Conservation (phyloP, 2,888 invertebrate species). For the Stenodema calcarata region DNA sequence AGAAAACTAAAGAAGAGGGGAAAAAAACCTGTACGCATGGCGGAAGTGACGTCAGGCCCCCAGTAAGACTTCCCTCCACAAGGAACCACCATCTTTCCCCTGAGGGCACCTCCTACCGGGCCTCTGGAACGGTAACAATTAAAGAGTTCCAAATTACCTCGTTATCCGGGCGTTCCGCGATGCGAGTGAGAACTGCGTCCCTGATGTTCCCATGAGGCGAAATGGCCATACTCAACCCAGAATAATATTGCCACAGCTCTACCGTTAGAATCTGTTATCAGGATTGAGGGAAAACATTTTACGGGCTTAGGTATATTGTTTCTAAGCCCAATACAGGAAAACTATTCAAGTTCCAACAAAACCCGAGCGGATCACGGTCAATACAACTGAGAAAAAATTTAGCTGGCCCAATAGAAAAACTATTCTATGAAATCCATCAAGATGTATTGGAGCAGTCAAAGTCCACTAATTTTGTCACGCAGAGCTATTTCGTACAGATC, state of each 20-base stretch:
- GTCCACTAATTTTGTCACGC: no score
- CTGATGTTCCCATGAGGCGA: neutral
- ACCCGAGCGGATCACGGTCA: no score
- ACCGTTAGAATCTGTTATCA: neutral
- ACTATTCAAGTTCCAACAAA: no score
- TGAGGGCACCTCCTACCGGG: neutral
- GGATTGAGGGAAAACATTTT: neutral
- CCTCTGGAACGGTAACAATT: neutral
- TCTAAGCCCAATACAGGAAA: neutral
- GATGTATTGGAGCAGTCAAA: no score
- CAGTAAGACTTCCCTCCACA: neutral
- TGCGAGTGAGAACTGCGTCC: neutral
- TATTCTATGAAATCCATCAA: no score
- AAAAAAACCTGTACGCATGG: neutral
- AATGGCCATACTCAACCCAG: neutral
- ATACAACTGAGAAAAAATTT: no score
- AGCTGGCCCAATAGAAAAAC: no score
- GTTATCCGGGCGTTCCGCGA: neutral
- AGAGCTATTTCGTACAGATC: no score
- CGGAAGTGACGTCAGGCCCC: constrained; percentile 14
- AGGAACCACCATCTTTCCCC: neutral
- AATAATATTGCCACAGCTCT: neutral
- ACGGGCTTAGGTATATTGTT: neutral
- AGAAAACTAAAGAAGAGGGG: neutral
- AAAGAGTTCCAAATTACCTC: neutral